Percentiles rank a stretch among this genome's conserved stretches.
Conservation (phyloP, 2,888 invertebrate genomes). For the Cancer borealis region DNA sequence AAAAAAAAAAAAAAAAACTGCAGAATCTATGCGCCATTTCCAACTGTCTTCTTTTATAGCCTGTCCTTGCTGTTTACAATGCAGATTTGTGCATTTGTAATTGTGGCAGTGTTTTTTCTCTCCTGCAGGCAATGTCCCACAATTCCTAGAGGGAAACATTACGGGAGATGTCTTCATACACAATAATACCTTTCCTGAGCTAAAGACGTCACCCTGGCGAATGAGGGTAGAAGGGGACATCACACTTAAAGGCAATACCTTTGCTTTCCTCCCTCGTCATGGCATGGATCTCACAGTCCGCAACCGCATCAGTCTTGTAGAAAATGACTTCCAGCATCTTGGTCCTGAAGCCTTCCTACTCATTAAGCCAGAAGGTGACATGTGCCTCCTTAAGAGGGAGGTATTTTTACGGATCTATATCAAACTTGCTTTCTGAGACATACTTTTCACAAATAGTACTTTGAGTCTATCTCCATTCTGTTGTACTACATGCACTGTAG, state of each 20-base stretch:
- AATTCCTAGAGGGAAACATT: slow-evolving; percentile 59
- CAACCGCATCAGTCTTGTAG: slow-evolving; percentile 55
- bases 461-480: neutral
- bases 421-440: neutral
- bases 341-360: slow-evolving; percentile 81
- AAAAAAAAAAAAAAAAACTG: neutral
- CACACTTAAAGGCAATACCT: slow-evolving; percentile 85
- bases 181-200: slow-evolving; percentile 68
- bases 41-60: neutral
- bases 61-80: neutral
- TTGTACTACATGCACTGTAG: neutral
- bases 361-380: slow-evolving; percentile 60
- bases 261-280: slow-evolving; percentile 83
- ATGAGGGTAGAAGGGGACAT: slow-evolving; percentile 81
- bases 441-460: neutral
- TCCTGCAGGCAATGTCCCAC: slow-evolving; percentile 41
- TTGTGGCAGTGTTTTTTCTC: neutral
- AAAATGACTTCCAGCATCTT: slow-evolving; percentile 83
- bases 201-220: slow-evolving; percentile 60
- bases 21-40: neutral
- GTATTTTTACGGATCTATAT: neutral
- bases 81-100: neutral
- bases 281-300: slow-evolving; percentile 82
- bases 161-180: slow-evolving; percentile 57
- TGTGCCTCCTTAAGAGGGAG: neutral